phyloP scores from a whole-genome alignment of 2,113 vertebrate species.

The Jaculus jaculus region DNA sequence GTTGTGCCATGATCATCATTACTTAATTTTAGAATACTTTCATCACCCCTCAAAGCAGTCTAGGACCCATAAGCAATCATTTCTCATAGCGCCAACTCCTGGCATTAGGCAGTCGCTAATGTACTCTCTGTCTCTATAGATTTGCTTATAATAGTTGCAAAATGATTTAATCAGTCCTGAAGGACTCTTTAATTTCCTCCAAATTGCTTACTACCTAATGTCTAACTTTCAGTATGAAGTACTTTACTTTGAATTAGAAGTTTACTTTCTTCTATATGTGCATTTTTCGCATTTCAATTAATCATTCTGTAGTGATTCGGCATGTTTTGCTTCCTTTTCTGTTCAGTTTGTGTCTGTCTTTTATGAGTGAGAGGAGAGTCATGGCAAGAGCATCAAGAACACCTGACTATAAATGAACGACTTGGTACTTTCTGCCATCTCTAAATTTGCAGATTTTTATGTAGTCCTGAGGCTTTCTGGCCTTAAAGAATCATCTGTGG shows the following conservation, averaged over 20 bases:
- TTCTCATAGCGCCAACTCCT: neutral
- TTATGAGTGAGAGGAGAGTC: neutral
- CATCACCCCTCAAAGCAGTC: neutral
- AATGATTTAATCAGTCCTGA: slow-evolving; percentile 51
- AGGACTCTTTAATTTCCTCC: neutral
- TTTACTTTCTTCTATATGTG: neutral
- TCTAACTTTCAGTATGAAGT: neutral
- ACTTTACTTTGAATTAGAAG: slow-evolving; percentile 21
- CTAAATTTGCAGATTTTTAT: neutral
- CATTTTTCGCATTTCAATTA: slow-evolving; percentile 29
- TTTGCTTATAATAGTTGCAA: slow-evolving; percentile 55
- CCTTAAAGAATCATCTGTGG: neutral
- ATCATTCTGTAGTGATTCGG: neutral
- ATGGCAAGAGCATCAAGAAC: neutral
- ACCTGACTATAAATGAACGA: neutral
- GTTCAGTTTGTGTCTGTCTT: neutral
- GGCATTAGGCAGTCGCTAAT: slow-evolving; percentile 33
- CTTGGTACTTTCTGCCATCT: neutral
- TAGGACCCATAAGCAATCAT: neutral
- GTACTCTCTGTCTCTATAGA: slow-evolving; percentile 45
- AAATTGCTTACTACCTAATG: slow-evolving; percentile 17
- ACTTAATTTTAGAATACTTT: slow-evolving; percentile 55
- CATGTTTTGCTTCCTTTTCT: neutral
- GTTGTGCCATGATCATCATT: neutral
- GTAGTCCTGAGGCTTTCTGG: neutral